Evolutionary conservation across 1,140 invertebrate species (phyloP).

Genomic region (Calycopis cecrops): DNA sequence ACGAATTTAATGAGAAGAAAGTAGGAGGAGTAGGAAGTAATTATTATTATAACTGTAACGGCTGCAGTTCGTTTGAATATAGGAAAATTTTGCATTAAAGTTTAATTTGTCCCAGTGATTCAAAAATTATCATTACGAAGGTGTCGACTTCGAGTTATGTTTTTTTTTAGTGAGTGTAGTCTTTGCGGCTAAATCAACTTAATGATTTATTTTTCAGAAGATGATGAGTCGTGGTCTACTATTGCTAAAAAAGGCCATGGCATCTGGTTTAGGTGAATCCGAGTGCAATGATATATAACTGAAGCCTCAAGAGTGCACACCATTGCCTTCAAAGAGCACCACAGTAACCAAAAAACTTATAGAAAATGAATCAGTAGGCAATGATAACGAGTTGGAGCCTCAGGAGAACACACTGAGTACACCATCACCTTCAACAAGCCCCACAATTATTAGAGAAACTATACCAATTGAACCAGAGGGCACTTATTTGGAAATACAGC

Average conservation of each 20-base stretch:
- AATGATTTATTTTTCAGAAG: constrained; percentile 13
- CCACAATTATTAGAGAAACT: constrained; percentile 1
- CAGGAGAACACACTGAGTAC: constrained; percentile 6
- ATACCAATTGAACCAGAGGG: constrained; percentile 7
- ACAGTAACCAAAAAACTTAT: constrained; percentile 7
- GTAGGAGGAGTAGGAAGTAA: no score
- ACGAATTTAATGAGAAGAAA: no score
- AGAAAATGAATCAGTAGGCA: neutral
- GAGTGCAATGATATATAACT: constrained; percentile 7
- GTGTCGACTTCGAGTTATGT: no score
- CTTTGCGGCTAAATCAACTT: constrained; percentile 11
- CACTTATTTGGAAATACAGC: constrained; percentile 15
- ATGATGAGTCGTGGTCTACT: constrained; percentile 8
- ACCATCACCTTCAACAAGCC: constrained; percentile 9
- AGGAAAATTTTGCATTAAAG: no score
- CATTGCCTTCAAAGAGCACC: constrained; percentile 8
- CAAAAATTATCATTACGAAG: no score
- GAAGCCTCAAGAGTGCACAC: constrained; percentile 10
- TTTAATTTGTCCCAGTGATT: no score
- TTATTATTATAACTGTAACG: no score
- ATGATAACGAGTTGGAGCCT: constrained; percentile 8
- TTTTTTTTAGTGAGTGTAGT: neutral
- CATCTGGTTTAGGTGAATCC: constrained; percentile 6
- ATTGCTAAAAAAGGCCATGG: constrained; percentile 7
- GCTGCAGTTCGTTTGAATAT: no score